Base-by-base conservation (phyloP, 2,113 vertebrate species). In the Grallaria varia region DNA sequence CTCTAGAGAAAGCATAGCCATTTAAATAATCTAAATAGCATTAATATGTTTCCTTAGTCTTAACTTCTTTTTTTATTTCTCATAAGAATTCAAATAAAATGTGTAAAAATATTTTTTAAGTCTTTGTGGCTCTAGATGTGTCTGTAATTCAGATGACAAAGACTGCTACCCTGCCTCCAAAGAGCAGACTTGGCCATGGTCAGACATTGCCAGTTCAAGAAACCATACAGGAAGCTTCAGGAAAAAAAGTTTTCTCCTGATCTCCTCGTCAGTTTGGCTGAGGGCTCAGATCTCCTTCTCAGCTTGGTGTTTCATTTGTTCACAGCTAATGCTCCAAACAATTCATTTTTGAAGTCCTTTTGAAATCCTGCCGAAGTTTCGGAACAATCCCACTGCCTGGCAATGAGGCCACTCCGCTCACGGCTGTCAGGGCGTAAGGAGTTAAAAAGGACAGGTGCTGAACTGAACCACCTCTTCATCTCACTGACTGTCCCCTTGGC, bases 21-120 rank as follows among this genome's bases (percentile, higher is more conserved):
- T 56, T 93, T 77, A 91, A 68, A 89, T 81, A 96, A 96, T 76
- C 56, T 88, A 89, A 96, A 71, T 45, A 94, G 37, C 71, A 90
- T 33, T 94, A 86, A 95, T 94, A 77, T 9, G 12, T 79, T 94
- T 95, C 42, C 56, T 69, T 60, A 69, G 25, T 72, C 60, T 80
- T 74, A 83, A 56, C 13, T 72, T 44, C 25, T 78, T 77, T 89
- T 89, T 80, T 58, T 82, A 31, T 56, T 64, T 33, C 44, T 95
- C 27, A 23, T 50, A 82, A 72, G 21, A 76, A 82, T 72, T 81
- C 44, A 82, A 59, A 68, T 67, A 56, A 72, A 87, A 81, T 14
- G 40, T 63, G 16, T 21, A 82, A 35, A 89, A 91, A 66, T 81
- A 74, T 35, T 42, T 92, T 84, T 50, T 68, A 11, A 16, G 23